These are phyloP conservation scores for Hetaerina titia DNA, from an alignment of 2,888 invertebrate genomes.

Conservation along the genomic window DNA sequence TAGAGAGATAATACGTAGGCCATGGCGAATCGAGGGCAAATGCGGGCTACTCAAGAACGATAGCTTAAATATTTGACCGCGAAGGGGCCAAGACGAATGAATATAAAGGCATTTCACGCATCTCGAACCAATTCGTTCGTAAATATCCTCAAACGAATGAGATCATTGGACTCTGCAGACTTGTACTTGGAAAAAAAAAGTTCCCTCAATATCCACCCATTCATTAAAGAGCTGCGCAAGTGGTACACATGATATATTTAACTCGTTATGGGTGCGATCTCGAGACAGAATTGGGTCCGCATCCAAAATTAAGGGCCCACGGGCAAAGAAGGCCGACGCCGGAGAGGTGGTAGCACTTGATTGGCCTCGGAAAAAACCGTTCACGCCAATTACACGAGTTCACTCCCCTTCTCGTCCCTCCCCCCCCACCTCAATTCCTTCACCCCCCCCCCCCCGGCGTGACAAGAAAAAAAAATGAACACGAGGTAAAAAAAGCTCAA, in stretches of 20 bases:
- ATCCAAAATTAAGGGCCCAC: not conserved
- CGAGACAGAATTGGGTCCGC: not conserved
- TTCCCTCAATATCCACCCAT: not conserved
- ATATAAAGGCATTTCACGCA: not conserved
- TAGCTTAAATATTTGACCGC: too few species aligned
- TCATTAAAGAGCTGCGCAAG: not conserved
- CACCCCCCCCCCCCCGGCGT: too few species aligned
- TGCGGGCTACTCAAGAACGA: too few species aligned
- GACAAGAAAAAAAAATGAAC: too few species aligned
- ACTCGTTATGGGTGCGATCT: conserved; percentile 3
- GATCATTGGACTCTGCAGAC: not conserved
- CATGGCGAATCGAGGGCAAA: too few species aligned
- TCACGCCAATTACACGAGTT: conserved; percentile 31
- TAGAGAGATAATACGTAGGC: too few species aligned
- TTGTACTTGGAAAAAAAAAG: not conserved
- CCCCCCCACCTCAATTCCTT: too few species aligned
- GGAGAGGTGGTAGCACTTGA: conserved; percentile 12
- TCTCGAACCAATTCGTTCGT: not conserved
- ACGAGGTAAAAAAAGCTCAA: not conserved
- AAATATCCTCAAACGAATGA: conserved; percentile 22
- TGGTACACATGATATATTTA: not conserved
- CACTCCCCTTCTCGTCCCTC: not conserved
- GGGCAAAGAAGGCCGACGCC: not conserved
- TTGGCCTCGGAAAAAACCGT: not conserved
- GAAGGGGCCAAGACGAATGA: not conserved